phyloP scores from a whole-genome alignment of 2,113 vertebrate species.

The Xenopus laevis region DNA sequence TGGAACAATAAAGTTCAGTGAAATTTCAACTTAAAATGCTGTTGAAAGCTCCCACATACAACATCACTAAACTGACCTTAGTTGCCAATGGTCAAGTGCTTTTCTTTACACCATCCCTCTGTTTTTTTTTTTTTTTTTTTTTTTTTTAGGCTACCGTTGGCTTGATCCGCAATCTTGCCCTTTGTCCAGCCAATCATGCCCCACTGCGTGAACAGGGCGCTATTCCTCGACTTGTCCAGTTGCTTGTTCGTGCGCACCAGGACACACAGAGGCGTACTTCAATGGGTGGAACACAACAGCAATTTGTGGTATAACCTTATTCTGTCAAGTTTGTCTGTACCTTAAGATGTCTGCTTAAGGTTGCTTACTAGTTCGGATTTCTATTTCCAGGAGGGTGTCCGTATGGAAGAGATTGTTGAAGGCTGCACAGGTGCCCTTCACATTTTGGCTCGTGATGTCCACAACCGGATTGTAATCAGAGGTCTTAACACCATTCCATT shows the following conservation, averaged over 20 bases:
- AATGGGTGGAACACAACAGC: constrained; percentile 96
- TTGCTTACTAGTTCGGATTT: background rate
- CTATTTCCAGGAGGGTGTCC: constrained; percentile 83
- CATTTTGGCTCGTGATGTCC: constrained; percentile 94
- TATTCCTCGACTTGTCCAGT: constrained; percentile 91
- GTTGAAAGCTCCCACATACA: no score
- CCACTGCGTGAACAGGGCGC: constrained; percentile 94
- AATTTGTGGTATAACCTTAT: constrained; percentile 84
- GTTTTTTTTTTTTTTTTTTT: no score
- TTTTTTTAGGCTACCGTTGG: constrained; percentile 88
- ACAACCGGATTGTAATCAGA: constrained; percentile 96
- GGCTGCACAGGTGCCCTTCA: constrained; percentile 97
- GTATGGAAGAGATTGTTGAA: constrained; percentile 98
- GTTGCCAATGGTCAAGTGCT: no score
- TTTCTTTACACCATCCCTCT: no score
- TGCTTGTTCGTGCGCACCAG: constrained; percentile 94
- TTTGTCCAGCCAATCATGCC: constrained; percentile 95
- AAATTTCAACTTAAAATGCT: no score
- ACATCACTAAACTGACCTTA: no score
- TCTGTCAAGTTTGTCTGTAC: no score
- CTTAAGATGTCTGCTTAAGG: no score
- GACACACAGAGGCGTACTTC: constrained; percentile 96
- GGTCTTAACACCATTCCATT: constrained; percentile 97
- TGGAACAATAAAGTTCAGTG: no score
- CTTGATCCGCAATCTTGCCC: constrained; percentile 92